phyloP scores from a whole-genome alignment of 2,113 vertebrate genomes.

The Ptychochromis oligacanthus region DNA sequence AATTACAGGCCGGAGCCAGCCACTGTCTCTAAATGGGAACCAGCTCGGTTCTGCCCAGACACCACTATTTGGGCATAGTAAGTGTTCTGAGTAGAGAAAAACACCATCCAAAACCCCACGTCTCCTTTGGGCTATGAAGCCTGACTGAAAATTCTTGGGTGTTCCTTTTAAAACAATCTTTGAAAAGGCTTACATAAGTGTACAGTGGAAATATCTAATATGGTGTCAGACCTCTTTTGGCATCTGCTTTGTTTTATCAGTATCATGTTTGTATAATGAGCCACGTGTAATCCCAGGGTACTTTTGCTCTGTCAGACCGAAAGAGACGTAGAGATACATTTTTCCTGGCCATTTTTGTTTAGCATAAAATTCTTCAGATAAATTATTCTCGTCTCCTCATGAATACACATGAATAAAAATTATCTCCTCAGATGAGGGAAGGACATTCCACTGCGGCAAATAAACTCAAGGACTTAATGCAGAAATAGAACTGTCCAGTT shows the following conservation, averaged over 20 bases:
- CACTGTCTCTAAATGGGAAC: slow-evolving; percentile 71
- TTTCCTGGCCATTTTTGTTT: neutral
- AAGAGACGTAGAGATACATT: neutral
- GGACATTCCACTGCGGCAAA: neutral
- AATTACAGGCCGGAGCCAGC: slow-evolving; percentile 73
- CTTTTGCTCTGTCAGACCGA: neutral
- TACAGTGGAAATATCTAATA: slow-evolving; percentile 65
- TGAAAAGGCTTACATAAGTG: slow-evolving; percentile 54
- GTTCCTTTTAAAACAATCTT: slow-evolving; percentile 65
- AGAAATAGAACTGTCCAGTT: neutral
- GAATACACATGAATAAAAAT: neutral
- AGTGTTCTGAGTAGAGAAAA: slow-evolving; percentile 62
- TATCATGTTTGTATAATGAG: slow-evolving; percentile 38
- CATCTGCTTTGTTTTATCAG: slow-evolving; percentile 61
- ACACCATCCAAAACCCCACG: slow-evolving; percentile 63
- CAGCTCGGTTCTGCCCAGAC: slow-evolving; percentile 68
- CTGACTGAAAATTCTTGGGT: slow-evolving; percentile 61
- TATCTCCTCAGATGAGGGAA: neutral
- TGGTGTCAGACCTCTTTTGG: slow-evolving; percentile 38
- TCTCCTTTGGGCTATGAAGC: slow-evolving; percentile 58
- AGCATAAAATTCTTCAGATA: neutral
- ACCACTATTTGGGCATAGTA: slow-evolving; percentile 61
- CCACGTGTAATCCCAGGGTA: slow-evolving; percentile 37
- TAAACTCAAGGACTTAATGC: neutral
- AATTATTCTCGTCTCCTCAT: slow-evolving; percentile 13